phyloP scores from a whole-genome alignment of 2,797 vertebrate genomes.

The Cyclopterus lumpus region DNA sequence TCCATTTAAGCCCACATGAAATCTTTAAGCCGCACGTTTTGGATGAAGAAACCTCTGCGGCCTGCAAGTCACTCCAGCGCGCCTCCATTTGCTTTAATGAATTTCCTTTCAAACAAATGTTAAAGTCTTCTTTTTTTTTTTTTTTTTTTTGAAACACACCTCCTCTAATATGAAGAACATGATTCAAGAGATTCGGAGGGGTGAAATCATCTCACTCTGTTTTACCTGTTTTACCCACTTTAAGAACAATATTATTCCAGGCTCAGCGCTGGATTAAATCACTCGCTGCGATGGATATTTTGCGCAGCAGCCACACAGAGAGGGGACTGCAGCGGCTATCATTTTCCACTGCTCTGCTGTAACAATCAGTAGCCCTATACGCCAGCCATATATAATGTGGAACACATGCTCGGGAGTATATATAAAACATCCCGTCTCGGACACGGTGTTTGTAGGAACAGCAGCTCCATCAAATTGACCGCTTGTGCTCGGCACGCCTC shows the following conservation, averaged over 20 bases:
- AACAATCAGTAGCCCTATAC: conserved; percentile 60
- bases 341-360: conserved; percentile 62
- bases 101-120: conserved; percentile 25
- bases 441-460: conserved; percentile 15
- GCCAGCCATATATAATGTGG: conserved; percentile 51
- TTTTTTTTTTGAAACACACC: background rate
- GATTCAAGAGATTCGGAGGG: conserved; percentile 49
- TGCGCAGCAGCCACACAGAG: conserved; percentile 47
- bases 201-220: conserved; percentile 63
- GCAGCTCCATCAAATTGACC: conserved; percentile 39
- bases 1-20: conserved; percentile 42
- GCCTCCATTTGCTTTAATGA: conserved; percentile 32
- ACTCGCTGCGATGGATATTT: conserved; percentile 45
- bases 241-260: conserved; percentile 73
- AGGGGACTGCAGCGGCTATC: conserved; percentile 56
- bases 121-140: background rate
- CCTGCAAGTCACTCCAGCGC: conserved; percentile 19
- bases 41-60: conserved; percentile 5
- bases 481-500: conserved; percentile 30
- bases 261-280: conserved; percentile 69
- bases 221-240: conserved; percentile 59
- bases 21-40: conserved; percentile 14
- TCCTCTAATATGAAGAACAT: conserved; percentile 21
- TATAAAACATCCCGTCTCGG: conserved; percentile 47
- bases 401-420: conserved; percentile 58